Evolutionary conservation across 2,113 vertebrate species (phyloP).

Genomic region (Dinomys branickii): DNA sequence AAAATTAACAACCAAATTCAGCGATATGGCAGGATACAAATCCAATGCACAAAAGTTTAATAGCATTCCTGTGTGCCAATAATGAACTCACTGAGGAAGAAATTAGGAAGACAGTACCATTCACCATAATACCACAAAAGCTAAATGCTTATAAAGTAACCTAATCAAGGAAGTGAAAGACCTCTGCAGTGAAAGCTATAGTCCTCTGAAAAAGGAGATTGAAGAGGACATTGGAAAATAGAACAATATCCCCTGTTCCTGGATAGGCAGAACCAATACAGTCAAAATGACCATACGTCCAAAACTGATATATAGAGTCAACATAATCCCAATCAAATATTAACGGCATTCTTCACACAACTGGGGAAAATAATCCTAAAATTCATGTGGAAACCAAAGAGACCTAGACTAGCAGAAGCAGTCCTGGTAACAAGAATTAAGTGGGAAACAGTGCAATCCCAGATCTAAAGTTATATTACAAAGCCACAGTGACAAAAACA

Average conservation of each 20-base stretch:
- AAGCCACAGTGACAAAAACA: no score
- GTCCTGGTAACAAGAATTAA: no score
- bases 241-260: no score
- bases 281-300: neutral
- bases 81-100: neutral
- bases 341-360: neutral
- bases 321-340: neutral
- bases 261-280: neutral
- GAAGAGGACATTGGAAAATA: neutral
- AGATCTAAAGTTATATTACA: no score
- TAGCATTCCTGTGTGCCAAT: neutral
- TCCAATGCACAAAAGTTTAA: neutral
- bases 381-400: no score
- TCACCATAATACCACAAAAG: neutral
- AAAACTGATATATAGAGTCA: neutral
- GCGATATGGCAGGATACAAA: neutral
- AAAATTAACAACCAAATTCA: neutral
- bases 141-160: neutral
- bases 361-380: no score
- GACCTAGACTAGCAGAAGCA: no score
- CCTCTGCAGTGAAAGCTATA: neutral
- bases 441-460: no score
- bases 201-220: neutral
- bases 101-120: neutral
- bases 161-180: neutral